Conservation (phyloP, 2,888 invertebrate genomes). For the Drosophila setosimentum region DNA sequence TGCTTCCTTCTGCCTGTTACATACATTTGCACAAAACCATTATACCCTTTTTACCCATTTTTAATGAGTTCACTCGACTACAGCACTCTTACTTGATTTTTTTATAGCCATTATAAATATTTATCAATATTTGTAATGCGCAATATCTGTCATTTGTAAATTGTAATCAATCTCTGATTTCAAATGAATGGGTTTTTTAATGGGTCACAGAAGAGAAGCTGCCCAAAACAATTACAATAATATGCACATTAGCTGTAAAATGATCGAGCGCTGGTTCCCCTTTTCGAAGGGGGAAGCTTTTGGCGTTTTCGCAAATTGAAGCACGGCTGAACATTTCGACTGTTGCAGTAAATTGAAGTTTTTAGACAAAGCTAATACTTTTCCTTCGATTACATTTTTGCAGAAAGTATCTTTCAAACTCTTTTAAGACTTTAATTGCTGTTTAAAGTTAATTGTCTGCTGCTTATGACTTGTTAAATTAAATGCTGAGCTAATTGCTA, state of each 20-base stretch:
- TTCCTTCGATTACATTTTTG: neutral
- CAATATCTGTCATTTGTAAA: neutral
- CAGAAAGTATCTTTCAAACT: neutral
- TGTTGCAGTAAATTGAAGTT: neutral
- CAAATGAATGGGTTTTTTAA: neutral
- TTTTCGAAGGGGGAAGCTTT: neutral
- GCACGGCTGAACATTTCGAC: neutral
- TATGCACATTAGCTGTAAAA: neutral
- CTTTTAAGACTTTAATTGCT: neutral
- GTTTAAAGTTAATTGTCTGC: neutral
- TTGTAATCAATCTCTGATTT: neutral
- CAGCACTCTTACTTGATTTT: neutral
- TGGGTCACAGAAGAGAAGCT: neutral
- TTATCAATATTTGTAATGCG: neutral
- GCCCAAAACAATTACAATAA: constrained; percentile 2
- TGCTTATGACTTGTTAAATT: neutral
- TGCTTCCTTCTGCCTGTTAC: no score
- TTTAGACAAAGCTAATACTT: neutral
- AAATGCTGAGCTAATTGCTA: constrained; percentile 7
- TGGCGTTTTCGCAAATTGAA: neutral
- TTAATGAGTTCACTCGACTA: no score
- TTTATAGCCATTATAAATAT: neutral
- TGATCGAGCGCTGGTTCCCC: neutral
- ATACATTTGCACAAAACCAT: no score
- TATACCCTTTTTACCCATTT: no score